phyloP scores from a whole-genome alignment of 2,797 vertebrate species.

The Psittacula derbiana region DNA sequence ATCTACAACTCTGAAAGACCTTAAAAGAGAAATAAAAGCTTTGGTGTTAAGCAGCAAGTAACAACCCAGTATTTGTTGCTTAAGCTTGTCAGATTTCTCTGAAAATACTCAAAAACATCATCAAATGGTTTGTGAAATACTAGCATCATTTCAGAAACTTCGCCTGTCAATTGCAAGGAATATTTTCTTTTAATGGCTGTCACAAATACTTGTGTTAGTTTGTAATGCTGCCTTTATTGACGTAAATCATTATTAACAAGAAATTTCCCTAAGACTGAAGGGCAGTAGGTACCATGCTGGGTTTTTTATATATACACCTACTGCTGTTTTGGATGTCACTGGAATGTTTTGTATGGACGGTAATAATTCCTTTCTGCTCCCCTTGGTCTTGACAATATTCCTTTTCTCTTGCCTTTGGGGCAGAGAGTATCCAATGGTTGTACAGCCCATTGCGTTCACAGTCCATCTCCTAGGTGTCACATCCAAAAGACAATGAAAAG shows the following conservation, averaged over 20 bases:
- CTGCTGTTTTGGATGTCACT: not conserved
- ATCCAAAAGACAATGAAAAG: not conserved
- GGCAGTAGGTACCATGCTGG: not conserved
- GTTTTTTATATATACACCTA: not conserved
- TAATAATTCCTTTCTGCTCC: not conserved
- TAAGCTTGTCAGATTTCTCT: not conserved
- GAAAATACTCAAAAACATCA: not conserved
- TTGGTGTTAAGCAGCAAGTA: not conserved
- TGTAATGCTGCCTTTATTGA: not conserved
- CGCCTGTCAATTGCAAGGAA: not conserved
- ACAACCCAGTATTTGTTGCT: fast-evolving
- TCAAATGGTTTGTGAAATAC: not conserved
- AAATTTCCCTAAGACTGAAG: not conserved
- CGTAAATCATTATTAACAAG: not conserved
- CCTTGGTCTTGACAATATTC: not conserved
- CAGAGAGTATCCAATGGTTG: not conserved
- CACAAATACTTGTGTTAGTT: not conserved
- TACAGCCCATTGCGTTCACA: not conserved
- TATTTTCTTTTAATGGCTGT: not conserved
- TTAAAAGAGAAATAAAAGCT: not conserved
- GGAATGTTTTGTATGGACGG: not conserved
- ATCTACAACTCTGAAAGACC: not conserved
- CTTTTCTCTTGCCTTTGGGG: not conserved
- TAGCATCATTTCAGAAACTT: not conserved
- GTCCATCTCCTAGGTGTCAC: no score